These are phyloP conservation scores for Apteryx owenii DNA, from an alignment of 2,113 vertebrate genomes.

Conservation along the genomic window DNA sequence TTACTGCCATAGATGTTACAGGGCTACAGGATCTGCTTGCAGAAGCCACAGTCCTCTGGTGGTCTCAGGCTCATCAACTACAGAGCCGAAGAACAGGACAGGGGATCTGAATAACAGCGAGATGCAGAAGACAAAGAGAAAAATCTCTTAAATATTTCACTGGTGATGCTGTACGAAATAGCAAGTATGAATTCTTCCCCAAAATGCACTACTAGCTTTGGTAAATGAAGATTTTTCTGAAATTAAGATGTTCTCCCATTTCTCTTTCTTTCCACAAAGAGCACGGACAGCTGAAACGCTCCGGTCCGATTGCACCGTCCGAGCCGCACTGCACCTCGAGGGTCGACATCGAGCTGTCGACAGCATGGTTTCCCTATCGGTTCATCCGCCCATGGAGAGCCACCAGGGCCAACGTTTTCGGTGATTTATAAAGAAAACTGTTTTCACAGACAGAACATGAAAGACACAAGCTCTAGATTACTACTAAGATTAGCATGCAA, in stretches of 20 bases:
- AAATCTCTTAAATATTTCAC: not conserved
- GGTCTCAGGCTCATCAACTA: not conserved
- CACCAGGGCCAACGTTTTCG: not conserved
- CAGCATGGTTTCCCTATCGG: not conserved
- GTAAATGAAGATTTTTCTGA: not conserved
- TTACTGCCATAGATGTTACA: not conserved
- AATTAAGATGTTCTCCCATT: not conserved
- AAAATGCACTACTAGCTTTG: not conserved
- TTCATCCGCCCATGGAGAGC: conserved; percentile 3
- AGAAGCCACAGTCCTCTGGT: conserved; percentile 9
- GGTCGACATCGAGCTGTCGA: not conserved
- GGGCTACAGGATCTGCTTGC: conserved; percentile 12
- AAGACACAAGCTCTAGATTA: conserved; percentile 85
- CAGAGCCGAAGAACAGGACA: not conserved
- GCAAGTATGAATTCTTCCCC: not conserved
- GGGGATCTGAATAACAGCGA: not conserved
- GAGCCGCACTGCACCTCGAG: not conserved
- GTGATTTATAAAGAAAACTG: conserved; percentile 77
- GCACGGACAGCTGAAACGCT: not conserved
- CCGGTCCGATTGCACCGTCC: not conserved
- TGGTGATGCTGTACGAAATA: not conserved
- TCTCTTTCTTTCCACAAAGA: not conserved
- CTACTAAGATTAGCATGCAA: conserved; percentile 88
- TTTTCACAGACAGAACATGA: conserved; percentile 83
- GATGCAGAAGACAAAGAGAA: not conserved